Evolutionary conservation across 2,797 vertebrate species (phyloP), one percentile per base, ranked within the genome.

Genomic region (Schizopygopsis malacanthus): DNA sequence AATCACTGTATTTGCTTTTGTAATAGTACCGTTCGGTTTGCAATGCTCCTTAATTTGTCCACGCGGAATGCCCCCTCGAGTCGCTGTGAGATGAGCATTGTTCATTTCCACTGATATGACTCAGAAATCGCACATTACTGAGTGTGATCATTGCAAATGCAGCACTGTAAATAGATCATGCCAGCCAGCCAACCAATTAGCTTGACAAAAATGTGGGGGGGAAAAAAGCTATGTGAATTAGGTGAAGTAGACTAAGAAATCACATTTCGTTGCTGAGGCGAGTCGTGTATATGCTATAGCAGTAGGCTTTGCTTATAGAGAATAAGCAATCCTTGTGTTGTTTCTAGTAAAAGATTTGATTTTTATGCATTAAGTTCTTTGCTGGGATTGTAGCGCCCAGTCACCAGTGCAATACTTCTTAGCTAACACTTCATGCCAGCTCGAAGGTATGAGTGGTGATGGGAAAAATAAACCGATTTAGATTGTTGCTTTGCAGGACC

Each of bases 371-470:
- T 77, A 71, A 81, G 59, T 80, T 81, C 54, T 71, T 54, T 37
- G 5, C 82, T 90, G 86, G 71, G 86, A 67, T 86, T 77, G 52
- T 63, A 72, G 18, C 41, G 41, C 84, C 81, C 87, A 82, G 87
- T 87, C 78, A 86, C 82, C 80, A 89, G 89, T 90, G 89, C 89
- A 90, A 89, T 90, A 90, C 81, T 67, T 80, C 76, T 70, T 81
- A 78, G 45, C 70, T 87, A 59, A 87, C 28, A 80, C 82, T 82
- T 90, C 41, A 69, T 80, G 69, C 73, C 75, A 77, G 84, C 76
- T 83, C 15, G 25, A 72, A 71, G 52, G 79, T 87, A 69, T 84
- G 81, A 63, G 71, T 41, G 63, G 72, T 75, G 54, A 63, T 85
- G 75, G 84, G 28, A 81, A 61, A 61, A 83, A 82, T 28, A 8